phyloP scores from a whole-genome alignment of 1,140 invertebrate genomes.

The Hypsibius dujardini region DNA sequence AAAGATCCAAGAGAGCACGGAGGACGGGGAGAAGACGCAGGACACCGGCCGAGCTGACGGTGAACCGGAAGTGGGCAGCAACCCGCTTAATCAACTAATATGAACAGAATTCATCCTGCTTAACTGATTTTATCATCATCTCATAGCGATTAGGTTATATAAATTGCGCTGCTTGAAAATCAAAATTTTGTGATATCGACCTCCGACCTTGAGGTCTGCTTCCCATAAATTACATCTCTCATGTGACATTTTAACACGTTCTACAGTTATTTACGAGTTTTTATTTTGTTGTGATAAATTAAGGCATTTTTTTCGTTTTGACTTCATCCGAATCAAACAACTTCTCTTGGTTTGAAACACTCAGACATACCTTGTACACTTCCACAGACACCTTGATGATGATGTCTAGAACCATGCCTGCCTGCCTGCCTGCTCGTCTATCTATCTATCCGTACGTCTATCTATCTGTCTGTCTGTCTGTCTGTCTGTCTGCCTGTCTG shows the following conservation, averaged over 20 bases:
- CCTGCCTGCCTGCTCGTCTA: no score
- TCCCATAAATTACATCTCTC: background rate
- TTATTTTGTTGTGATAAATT: background rate
- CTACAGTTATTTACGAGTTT: background rate
- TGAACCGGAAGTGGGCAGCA: conserved; percentile 6
- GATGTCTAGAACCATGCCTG: background rate
- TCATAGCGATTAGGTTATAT: background rate
- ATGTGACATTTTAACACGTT: background rate
- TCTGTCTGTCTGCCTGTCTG: no score
- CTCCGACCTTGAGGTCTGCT: background rate
- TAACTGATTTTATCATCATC: background rate
- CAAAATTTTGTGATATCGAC: background rate
- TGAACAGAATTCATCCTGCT: background rate
- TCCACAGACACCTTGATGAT: background rate
- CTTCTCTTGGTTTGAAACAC: no score
- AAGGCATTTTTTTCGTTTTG: background rate
- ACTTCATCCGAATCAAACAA: no score
- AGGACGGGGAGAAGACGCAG: background rate
- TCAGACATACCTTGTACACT: no score
- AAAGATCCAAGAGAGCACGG: background rate
- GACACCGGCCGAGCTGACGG: background rate
- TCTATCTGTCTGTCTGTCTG: no score
- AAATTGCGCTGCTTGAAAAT: background rate
- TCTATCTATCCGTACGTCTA: no score
- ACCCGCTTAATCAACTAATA: background rate